Evolutionary conservation across 1,140 invertebrate species (phyloP).

Genomic region (Neodiprion lecontei): DNA sequence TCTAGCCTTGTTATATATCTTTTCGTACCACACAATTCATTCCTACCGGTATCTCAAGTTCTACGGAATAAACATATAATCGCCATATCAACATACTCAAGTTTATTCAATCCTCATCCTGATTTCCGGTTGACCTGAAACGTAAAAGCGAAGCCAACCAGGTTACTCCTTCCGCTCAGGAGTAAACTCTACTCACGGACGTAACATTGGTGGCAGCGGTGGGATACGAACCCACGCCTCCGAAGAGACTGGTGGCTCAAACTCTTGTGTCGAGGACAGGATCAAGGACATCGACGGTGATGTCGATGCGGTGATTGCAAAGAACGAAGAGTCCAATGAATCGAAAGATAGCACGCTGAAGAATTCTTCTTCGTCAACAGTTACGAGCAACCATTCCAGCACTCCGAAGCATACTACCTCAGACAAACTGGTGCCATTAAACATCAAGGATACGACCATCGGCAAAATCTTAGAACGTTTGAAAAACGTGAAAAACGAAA

Average conservation of each 20-base stretch:
- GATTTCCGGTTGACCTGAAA: no score
- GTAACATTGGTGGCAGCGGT: no score
- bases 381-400: neutral
- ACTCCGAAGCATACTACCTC: neutral
- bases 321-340: slow-evolving; percentile 14
- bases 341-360: slow-evolving; percentile 28
- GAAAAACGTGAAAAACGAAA: neutral
- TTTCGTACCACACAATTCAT: no score
- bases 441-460: neutral
- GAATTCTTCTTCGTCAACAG: slow-evolving; percentile 18
- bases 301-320: slow-evolving; percentile 25
- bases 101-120: no score
- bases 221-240: neutral
- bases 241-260: slow-evolving; percentile 45
- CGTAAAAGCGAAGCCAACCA: no score
- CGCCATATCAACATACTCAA: no score
- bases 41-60: no score
- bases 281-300: slow-evolving; percentile 45
- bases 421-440: neutral
- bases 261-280: slow-evolving; percentile 50
- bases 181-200: no score
- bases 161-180: no score
- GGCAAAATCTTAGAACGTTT: neutral
- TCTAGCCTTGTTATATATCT: no score
- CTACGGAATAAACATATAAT: no score